Conservation (phyloP, 2,113 vertebrate genomes). For the Hucho hucho region DNA sequence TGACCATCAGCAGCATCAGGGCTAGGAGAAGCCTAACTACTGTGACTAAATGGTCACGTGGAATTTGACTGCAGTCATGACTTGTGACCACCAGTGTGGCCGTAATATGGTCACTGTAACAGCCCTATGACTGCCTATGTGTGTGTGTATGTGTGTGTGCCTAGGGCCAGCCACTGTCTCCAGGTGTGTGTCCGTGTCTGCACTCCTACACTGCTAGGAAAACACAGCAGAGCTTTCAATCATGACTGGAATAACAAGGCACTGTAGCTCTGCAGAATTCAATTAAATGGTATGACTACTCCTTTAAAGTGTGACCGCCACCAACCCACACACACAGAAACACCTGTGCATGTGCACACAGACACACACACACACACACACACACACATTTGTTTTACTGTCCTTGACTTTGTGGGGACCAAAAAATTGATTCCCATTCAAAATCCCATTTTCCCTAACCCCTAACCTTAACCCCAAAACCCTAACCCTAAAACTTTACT, state of each 20-base stretch:
- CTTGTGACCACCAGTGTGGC: no score
- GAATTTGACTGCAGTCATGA: no score
- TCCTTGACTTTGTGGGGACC: not conserved
- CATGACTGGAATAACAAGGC: slow-evolving; percentile 70
- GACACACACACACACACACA: slow-evolving; percentile 9
- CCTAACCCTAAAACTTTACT: no score
- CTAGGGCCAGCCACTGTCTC: not conserved
- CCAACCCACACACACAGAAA: slow-evolving; percentile 42
- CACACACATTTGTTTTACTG: slow-evolving; percentile 24
- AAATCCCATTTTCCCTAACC: no score
- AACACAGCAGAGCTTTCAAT: slow-evolving; percentile 53
- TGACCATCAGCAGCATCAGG: no score
- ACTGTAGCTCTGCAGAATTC: slow-evolving; percentile 15
- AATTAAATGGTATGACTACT: slow-evolving; percentile 63
- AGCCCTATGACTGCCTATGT: no score
- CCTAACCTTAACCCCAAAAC: no score
- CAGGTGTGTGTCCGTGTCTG: slow-evolving; percentile 57
- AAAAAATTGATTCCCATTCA: no score
- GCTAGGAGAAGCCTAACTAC: no score
- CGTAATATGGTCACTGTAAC: no score
- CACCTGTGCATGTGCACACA: not conserved
- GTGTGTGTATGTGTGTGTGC: no score
- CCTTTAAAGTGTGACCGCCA: slow-evolving; percentile 58
- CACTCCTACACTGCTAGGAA: slow-evolving; percentile 48
- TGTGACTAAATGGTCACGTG: no score